Conservation (phyloP, 1,140 invertebrate species). For the Zaprionus gabonicus region DNA sequence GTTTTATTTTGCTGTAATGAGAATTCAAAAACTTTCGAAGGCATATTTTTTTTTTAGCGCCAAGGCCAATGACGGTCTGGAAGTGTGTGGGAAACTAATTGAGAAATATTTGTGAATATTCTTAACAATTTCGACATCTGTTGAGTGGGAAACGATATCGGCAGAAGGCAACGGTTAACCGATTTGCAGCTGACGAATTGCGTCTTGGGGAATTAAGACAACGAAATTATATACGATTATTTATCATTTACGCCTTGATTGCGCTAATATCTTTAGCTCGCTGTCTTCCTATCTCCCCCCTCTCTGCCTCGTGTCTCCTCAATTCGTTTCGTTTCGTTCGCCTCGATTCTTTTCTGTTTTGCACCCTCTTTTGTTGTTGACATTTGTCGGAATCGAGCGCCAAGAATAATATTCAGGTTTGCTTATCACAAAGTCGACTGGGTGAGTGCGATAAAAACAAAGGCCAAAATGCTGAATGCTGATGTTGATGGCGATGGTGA, state of each 20-base stretch:
- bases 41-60: conserved; percentile 24
- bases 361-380: conserved; percentile 39
- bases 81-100: conserved; percentile 20
- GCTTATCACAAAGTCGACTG: conserved; percentile 63
- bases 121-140: conserved; percentile 27
- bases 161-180: not conserved
- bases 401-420: conserved; percentile 49
- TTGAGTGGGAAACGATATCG: not conserved
- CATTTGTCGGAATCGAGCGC: conserved; percentile 51
- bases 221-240: conserved; percentile 75
- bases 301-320: conserved; percentile 3
- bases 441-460: conserved; percentile 44
- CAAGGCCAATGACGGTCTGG: conserved; percentile 19
- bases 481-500: conserved; percentile 6
- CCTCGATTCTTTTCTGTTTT: not conserved
- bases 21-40: conserved; percentile 34
- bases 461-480: conserved; percentile 18
- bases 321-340: conserved; percentile 3
- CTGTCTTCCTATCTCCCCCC: not conserved
- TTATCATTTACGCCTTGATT: conserved; percentile 79
- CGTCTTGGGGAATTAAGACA: conserved; percentile 56
- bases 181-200: conserved; percentile 41
- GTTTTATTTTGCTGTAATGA: conserved; percentile 37
- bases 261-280: conserved; percentile 53
- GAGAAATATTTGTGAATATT: conserved; percentile 18